Evolutionary conservation across 2,113 vertebrate genomes (phyloP).

Genomic region (Cyprinodon tularosa): DNA sequence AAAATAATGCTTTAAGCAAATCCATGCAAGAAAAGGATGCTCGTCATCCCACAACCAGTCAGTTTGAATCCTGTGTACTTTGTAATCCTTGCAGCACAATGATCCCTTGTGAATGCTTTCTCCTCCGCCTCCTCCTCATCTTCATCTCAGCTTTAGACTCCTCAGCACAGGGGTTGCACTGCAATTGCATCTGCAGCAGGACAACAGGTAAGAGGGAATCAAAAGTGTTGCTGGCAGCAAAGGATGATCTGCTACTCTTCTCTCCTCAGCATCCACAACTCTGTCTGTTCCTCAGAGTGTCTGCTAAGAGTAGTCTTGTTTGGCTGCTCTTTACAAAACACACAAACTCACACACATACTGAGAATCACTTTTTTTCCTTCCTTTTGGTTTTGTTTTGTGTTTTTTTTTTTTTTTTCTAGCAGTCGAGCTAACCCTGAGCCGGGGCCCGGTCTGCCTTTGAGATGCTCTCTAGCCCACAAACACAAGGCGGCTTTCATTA

Average conservation of each 20-base stretch:
- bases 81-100: conserved; percentile 48
- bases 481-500: conserved; percentile 99
- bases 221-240: conserved; percentile 16
- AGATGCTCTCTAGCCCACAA: conserved; percentile 98
- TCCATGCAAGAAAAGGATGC: conserved; percentile 39
- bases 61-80: conserved; percentile 32
- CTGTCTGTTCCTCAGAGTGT: conserved; percentile 62
- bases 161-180: conserved; percentile 14
- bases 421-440: conserved; percentile 88
- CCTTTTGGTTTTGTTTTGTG: conserved; percentile 55
- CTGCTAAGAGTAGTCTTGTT: conserved; percentile 74
- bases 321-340: conserved; percentile 79
- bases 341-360: conserved; percentile 77
- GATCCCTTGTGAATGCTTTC: conserved; percentile 24
- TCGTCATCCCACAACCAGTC: conserved; percentile 29
- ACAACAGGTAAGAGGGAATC: conserved; percentile 61
- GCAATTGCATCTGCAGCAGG: conserved; percentile 49
- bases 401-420: conserved; percentile 66
- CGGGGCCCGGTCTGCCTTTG: conserved; percentile 95
- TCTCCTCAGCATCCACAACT: conserved; percentile 60
- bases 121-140: conserved; percentile 31
- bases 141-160: conserved; percentile 22
- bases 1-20: conserved; percentile 49
- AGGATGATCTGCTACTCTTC: conserved; percentile 41
- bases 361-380: conserved; percentile 58